These are phyloP conservation scores for Pectinophora gossypiella DNA, from an alignment of 1,140 invertebrate species.

Conservation along the genomic window DNA sequence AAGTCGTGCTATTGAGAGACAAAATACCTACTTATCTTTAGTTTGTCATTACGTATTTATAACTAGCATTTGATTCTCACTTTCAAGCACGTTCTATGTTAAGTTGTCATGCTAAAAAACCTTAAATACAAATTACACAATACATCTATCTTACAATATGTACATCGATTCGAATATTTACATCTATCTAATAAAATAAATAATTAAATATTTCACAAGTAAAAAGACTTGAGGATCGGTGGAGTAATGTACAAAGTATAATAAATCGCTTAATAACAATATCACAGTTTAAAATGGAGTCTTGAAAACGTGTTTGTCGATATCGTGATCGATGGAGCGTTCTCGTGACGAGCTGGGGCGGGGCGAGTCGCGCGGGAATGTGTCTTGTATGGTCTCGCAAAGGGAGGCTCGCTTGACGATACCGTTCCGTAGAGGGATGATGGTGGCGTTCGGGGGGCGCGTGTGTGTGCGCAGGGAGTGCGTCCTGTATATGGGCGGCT, in stretches of 20 bases:
- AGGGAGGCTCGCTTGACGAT: slow-evolving; percentile 47
- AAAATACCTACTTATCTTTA: no score
- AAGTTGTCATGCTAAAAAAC: neutral
- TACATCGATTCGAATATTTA: slow-evolving; percentile 55
- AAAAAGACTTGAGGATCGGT: slow-evolving; percentile 21
- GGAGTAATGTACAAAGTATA: slow-evolving; percentile 28
- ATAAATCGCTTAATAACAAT: slow-evolving; percentile 39
- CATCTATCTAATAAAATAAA: slow-evolving; percentile 57
- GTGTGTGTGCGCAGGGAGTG: slow-evolving; percentile 41
- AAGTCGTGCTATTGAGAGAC: no score
- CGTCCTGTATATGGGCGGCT: slow-evolving; percentile 40
- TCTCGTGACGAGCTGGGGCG: slow-evolving; percentile 10
- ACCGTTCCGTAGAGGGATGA: slow-evolving; percentile 51
- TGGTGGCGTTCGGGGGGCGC: slow-evolving; percentile 57
- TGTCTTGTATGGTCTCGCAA: slow-evolving; percentile 30
- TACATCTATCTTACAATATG: slow-evolving; percentile 31
- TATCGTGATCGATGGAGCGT: slow-evolving; percentile 19
- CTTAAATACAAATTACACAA: neutral
- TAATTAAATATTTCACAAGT: slow-evolving; percentile 29
- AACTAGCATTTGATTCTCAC: neutral
- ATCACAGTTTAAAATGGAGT: slow-evolving; percentile 70
- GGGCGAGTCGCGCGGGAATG: neutral
- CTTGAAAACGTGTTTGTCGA: slow-evolving; percentile 53
- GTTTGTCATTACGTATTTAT: neutral
- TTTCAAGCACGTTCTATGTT: neutral